Conservation (phyloP, 2,797 vertebrate species). For the Cirrhinus molitorella region DNA sequence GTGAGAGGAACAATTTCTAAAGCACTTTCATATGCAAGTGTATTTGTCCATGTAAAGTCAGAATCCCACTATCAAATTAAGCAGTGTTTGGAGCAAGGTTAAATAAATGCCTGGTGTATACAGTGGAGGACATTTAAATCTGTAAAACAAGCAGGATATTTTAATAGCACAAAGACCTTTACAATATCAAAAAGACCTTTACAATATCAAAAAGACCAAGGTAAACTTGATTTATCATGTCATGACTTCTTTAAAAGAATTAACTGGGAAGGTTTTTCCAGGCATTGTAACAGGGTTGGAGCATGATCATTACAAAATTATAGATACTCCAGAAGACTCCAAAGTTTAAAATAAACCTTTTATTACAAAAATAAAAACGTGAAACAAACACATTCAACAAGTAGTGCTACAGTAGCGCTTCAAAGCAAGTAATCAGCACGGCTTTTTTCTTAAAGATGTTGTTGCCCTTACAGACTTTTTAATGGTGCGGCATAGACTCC, state of each 20-base stretch:
- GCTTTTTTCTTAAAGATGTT: constrained; percentile 63
- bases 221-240: not conserved
- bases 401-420: not conserved
- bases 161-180: not conserved
- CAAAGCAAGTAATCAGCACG: constrained; percentile 24
- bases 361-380: constrained; percentile 3
- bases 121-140: no score
- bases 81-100: no score
- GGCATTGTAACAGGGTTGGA: not conserved
- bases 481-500: constrained; percentile 65
- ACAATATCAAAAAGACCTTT: no score
- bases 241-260: not conserved
- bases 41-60: no score
- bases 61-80: no score
- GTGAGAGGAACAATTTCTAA: no score
- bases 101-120: no score
- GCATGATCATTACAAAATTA: not conserved
- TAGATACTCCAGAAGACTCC: not conserved
- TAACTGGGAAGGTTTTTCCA: not conserved
- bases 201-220: no score
- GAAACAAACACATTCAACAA: not conserved
- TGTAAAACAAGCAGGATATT: not conserved
- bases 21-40: no score
- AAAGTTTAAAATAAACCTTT: not conserved
- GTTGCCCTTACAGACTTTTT: constrained; percentile 66